Conservation (phyloP, 2,113 vertebrate genomes). For the Columba livia region DNA sequence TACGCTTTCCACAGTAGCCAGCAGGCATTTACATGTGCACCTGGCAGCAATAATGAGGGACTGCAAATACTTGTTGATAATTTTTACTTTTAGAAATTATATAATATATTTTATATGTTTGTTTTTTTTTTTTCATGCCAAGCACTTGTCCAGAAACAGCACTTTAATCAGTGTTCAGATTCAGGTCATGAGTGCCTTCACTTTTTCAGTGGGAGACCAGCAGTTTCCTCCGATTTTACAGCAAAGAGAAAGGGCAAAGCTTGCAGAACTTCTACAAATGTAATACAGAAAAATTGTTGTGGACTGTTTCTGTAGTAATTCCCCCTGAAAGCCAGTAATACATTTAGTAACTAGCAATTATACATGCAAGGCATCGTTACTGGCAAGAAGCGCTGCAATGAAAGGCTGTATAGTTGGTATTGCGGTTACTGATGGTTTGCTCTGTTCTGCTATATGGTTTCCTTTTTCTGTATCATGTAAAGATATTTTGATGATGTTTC, state of each 20-base stretch:
- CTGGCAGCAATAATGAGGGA: not conserved
- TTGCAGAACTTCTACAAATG: not conserved
- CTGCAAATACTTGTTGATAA: not conserved
- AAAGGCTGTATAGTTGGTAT: constrained; percentile 33
- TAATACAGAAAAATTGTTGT: not conserved
- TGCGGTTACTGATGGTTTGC: constrained; percentile 19
- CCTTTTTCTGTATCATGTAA: not conserved
- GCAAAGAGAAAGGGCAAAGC: not conserved
- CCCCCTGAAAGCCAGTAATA: constrained; percentile 18
- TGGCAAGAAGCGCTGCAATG: constrained; percentile 14
- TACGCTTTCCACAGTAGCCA: not conserved
- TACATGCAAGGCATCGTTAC: not conserved
- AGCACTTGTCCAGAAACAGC: not conserved
- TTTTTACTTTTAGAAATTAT: no score
- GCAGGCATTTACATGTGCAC: not conserved
- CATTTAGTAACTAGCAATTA: constrained; percentile 38
- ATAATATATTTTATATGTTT: not conserved
- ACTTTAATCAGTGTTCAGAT: not conserved
- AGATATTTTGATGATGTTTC: constrained; percentile 42
- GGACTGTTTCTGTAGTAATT: constrained; percentile 19
- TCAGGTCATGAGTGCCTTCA: not conserved
- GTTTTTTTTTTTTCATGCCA: not conserved
- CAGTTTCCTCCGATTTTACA: not conserved
- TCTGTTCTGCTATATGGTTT: constrained; percentile 41
- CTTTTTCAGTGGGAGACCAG: not conserved